These are phyloP conservation scores for Dasypogon diadema DNA, from an alignment of 2,888 invertebrate genomes.

Conservation along the genomic window DNA sequence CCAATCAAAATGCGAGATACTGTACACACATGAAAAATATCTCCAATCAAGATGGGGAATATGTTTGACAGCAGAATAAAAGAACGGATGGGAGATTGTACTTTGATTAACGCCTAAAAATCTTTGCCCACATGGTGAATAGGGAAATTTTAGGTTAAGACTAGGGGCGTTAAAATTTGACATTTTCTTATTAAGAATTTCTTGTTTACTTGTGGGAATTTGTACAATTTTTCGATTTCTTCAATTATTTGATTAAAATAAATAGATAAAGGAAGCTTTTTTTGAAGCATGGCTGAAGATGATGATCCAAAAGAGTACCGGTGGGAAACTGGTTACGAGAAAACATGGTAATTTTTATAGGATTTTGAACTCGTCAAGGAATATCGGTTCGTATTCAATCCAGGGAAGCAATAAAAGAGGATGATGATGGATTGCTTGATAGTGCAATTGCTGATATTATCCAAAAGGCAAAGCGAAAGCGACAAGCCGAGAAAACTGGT, in stretches of 20 bases:
- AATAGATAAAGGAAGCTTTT: not conserved
- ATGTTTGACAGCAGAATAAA: not conserved
- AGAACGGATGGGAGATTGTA: conserved; percentile 43
- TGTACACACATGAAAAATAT: conserved; percentile 19
- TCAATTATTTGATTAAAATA: not conserved
- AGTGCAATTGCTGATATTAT: conserved; percentile 92
- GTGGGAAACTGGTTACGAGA: conserved; percentile 96
- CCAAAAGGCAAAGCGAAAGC: conserved; percentile 86
- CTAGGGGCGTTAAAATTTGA: not conserved
- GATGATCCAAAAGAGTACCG: conserved; percentile 90
- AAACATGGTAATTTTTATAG: conserved; percentile 80
- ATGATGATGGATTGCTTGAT: conserved; percentile 92
- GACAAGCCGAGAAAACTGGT: conserved; percentile 77
- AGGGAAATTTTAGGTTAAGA: not conserved
- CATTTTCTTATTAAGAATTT: too few relatives aligned
- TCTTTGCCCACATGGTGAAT: conserved; percentile 30
- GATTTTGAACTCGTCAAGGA: not conserved
- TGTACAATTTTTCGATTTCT: not conserved
- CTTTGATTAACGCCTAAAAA: conserved; percentile 66
- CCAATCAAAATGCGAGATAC: conserved; percentile 22
- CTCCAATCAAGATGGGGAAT: conserved; percentile 42
- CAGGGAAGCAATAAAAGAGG: conserved; percentile 97
- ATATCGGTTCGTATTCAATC: conserved; percentile 37
- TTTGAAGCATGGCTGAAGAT: conserved; percentile 72
- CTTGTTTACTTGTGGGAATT: too few relatives aligned